Evolutionary conservation across 64 coral and sea anemone genomes (phyloP).

Genomic region (Dendronephthya gigantea): DNA sequence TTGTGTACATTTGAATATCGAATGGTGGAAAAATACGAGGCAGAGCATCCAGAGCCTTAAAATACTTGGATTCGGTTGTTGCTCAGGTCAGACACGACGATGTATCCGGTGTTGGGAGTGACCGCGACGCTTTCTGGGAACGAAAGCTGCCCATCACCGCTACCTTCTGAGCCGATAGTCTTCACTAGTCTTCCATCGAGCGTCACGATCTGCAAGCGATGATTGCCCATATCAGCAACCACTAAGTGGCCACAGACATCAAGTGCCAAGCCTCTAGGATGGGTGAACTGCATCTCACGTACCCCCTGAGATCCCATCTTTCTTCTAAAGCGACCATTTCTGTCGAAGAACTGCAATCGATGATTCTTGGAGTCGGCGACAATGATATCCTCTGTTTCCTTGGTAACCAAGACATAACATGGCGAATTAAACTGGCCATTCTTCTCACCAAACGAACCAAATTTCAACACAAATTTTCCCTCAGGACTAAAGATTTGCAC

Average conservation of each 20-base stretch:
- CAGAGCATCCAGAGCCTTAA: not conserved
- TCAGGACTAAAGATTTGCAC: slow-evolving; percentile 77
- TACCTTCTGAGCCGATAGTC: slow-evolving; percentile 87
- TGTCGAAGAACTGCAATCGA: slow-evolving; percentile 89
- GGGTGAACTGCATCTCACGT: slow-evolving; percentile 63
- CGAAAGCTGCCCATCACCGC: slow-evolving; percentile 87
- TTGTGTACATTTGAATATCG: not conserved
- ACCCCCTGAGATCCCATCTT: slow-evolving; percentile 60
- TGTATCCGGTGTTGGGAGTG: slow-evolving; percentile 96
- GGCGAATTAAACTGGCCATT: slow-evolving; percentile 71
- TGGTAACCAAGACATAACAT: slow-evolving; percentile 61
- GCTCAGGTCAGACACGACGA: slow-evolving; percentile 90
- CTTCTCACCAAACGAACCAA: slow-evolving; percentile 66
- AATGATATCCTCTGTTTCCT: slow-evolving; percentile 71
- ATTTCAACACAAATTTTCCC: slow-evolving; percentile 77
- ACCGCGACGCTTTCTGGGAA: slow-evolving; percentile 98
- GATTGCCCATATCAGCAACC: slow-evolving; percentile 96
- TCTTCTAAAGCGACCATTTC: slow-evolving; percentile 51
- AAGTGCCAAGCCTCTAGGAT: slow-evolving; percentile 81
- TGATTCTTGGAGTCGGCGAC: slow-evolving; percentile 95
- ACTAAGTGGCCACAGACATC: slow-evolving; percentile 80
- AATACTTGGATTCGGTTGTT: slow-evolving; percentile 97
- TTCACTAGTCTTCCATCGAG: slow-evolving; percentile 63
- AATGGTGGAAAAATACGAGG: not conserved
- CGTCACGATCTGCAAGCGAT: slow-evolving; percentile 77